phyloP scores from a whole-genome alignment of 2,888 invertebrate species.

The Clusia tigrina region DNA sequence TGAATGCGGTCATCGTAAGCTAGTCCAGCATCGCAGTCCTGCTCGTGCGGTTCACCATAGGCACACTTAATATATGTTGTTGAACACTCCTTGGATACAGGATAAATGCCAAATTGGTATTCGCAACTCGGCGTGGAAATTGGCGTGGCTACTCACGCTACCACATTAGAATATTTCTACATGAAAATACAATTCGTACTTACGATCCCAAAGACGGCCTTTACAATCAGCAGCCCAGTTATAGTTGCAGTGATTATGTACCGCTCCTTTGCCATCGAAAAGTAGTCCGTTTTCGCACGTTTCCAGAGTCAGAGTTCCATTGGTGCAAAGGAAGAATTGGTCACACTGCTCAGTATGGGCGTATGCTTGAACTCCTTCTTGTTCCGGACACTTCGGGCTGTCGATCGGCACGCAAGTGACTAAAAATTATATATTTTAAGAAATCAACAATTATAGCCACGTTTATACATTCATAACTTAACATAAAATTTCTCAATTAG shows the following conservation, averaged over 20 bases:
- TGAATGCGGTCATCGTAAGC: constrained; percentile 89
- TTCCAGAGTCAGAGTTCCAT: constrained; percentile 88
- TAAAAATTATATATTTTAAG: no score
- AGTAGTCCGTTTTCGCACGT: constrained; percentile 91
- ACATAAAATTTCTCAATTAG: no score
- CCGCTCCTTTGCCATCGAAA: constrained; percentile 88
- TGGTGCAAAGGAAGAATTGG: constrained; percentile 89
- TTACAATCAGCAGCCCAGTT: constrained; percentile 92
- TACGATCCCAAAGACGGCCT: constrained; percentile 80
- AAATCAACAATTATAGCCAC: no score
- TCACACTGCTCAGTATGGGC: constrained; percentile 88
- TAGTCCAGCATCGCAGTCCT: constrained; percentile 85
- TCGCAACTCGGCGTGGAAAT: constrained; percentile 84
- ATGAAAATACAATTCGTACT: constrained; percentile 55
- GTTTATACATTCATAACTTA: no score
- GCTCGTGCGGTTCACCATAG: constrained; percentile 80
- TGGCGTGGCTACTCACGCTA: constrained; percentile 74
- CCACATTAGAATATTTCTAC: not conserved
- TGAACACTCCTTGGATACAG: constrained; percentile 81
- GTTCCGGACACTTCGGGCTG: constrained; percentile 82
- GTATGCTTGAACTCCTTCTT: constrained; percentile 81
- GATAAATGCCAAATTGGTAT: constrained; percentile 88
- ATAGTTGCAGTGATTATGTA: constrained; percentile 93
- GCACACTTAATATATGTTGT: constrained; percentile 88
- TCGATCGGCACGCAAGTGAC: constrained; percentile 71